phyloP scores from a whole-genome alignment of 92 coral and sea anemone genomes.

The Parazoanthus darwini region DNA sequence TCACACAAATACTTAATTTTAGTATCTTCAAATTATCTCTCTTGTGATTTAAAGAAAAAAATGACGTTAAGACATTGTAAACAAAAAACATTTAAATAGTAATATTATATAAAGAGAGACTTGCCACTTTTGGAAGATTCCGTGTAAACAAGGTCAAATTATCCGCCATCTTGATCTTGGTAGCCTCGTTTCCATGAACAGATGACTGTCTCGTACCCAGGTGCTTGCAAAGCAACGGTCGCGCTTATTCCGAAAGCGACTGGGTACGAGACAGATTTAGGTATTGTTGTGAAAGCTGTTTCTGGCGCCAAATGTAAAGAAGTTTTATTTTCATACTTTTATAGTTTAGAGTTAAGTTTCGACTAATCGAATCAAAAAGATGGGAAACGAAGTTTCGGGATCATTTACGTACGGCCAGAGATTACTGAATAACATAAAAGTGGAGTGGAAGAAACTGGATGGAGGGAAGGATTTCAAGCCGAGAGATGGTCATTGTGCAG shows the following conservation, averaged over 20 bases:
- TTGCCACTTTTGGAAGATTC: constrained; percentile 23
- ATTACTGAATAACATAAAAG: constrained; percentile 61
- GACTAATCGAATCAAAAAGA: neutral
- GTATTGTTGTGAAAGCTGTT: neutral
- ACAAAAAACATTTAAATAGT: neutral
- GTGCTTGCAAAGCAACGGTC: too few species aligned
- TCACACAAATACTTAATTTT: neutral
- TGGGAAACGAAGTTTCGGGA: constrained; percentile 81
- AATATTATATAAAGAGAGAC: neutral
- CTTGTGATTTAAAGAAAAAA: too few species aligned
- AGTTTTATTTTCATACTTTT: too few species aligned
- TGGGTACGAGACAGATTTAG: neutral
- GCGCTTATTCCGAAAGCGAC: neutral
- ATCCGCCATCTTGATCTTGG: constrained; percentile 19
- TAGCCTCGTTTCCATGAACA: neutral
- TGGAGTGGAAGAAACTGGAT: constrained; percentile 66
- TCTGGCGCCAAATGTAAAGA: constrained; percentile 15
- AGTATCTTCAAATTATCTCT: neutral
- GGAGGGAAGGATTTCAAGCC: constrained; percentile 49
- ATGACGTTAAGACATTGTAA: neutral
- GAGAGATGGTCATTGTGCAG: constrained; percentile 86
- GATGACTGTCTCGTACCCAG: too few species aligned
- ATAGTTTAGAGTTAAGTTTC: too few species aligned
- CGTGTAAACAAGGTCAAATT: neutral
- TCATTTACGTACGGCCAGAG: constrained; percentile 65